Conservation (phyloP, 1,140 invertebrate genomes). For the Anagrus nilaparvatae region DNA sequence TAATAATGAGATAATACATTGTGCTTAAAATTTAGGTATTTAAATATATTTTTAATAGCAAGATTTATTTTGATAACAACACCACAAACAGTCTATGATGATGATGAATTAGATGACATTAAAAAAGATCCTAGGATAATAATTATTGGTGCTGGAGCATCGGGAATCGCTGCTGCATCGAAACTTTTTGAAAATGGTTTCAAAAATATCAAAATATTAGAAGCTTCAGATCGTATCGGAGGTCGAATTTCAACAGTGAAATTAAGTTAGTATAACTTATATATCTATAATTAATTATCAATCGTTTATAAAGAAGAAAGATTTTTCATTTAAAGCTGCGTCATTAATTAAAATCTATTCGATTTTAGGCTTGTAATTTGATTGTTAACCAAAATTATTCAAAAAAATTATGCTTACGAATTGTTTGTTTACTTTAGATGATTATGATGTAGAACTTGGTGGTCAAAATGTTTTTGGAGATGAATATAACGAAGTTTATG, state of each 20-base stretch:
- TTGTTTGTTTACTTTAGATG: constrained; percentile 23
- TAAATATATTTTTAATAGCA: not conserved
- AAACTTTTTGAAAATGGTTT: constrained; percentile 44
- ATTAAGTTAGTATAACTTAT: constrained; percentile 35
- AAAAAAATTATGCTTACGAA: not conserved
- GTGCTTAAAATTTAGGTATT: too few species aligned
- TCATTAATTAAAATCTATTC: not conserved
- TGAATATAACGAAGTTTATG: constrained; percentile 53
- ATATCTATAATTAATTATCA: constrained; percentile 1
- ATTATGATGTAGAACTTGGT: constrained; percentile 63
- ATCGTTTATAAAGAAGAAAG: not conserved
- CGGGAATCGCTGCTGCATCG: constrained; percentile 49
- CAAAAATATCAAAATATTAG: constrained; percentile 47
- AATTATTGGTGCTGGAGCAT: constrained; percentile 48
- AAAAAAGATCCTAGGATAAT: constrained; percentile 28
- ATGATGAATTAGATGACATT: not conserved
- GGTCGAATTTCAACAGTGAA: constrained; percentile 53
- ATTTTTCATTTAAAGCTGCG: not conserved
- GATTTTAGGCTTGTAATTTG: not conserved
- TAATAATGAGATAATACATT: too few species aligned
- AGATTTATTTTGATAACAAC: not conserved
- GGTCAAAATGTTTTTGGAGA: constrained; percentile 80
- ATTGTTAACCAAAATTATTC: not conserved
- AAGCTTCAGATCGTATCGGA: constrained; percentile 62
- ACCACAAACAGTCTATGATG: not conserved